Evolutionary conservation across 2,888 invertebrate genomes (phyloP).

Genomic region (Herminia tarsipennalis): DNA sequence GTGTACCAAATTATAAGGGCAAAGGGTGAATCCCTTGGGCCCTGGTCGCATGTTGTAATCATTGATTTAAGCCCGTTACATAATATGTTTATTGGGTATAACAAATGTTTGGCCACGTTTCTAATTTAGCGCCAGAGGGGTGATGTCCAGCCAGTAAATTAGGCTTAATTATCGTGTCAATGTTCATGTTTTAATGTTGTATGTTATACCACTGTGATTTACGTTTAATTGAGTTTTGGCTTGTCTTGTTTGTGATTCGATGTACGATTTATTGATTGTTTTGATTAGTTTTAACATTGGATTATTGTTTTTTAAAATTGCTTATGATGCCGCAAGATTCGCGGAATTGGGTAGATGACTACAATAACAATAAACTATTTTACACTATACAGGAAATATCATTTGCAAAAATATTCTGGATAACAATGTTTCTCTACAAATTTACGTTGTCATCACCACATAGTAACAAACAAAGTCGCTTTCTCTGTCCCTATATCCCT

Average conservation of each 20-base stretch:
- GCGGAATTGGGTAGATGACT: too few species aligned
- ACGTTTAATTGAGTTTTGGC: slow-evolving; percentile 3
- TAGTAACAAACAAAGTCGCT: too few species aligned
- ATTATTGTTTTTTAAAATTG: too few species aligned
- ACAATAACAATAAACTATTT: too few species aligned
- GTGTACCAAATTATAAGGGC: slow-evolving; percentile 26
- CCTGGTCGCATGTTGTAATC: slow-evolving; percentile 17
- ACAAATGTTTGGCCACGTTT: slow-evolving; percentile 18
- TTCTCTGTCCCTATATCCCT: too few species aligned
- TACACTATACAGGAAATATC: too few species aligned
- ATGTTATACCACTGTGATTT: not conserved
- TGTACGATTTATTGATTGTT: not conserved
- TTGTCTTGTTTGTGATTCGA: not conserved
- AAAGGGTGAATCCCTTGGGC: slow-evolving; percentile 11
- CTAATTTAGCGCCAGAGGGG: slow-evolving; percentile 25
- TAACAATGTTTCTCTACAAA: too few species aligned
- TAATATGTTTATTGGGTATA: slow-evolving; percentile 19
- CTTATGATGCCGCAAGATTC: too few species aligned
- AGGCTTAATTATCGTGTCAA: slow-evolving; percentile 6
- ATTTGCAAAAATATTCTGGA: too few species aligned
- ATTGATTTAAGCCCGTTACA: slow-evolving; percentile 32
- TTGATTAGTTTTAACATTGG: not conserved
- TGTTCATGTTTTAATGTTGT: slow-evolving; percentile 2
- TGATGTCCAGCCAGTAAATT: slow-evolving; percentile 19
- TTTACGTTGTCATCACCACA: too few species aligned